phyloP scores from a whole-genome alignment of 2,797 vertebrate genomes.

The Bucorvus abyssinicus region DNA sequence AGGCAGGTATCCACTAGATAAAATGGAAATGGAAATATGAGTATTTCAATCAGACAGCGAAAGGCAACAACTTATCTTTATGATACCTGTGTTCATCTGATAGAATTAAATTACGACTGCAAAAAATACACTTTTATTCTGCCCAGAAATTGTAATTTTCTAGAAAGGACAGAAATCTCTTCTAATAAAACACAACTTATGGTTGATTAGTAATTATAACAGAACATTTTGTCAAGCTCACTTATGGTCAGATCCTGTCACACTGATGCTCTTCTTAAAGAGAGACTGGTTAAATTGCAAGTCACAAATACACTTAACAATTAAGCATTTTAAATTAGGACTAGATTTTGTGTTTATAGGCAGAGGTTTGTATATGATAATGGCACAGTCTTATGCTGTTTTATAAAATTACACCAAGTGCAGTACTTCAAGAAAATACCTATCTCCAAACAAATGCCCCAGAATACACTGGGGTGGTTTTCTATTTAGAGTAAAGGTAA shows the following conservation, averaged over 20 bases:
- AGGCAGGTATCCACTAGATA: neutral
- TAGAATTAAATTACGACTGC: neutral
- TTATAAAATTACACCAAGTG: neutral
- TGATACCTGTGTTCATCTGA: neutral
- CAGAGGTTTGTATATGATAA: neutral
- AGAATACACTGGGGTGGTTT: accelerated
- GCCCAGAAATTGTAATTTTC: neutral
- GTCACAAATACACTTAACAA: neutral
- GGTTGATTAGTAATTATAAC: neutral
- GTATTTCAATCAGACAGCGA: neutral
- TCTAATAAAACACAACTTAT: neutral
- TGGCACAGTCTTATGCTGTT: neutral
- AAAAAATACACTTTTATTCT: neutral
- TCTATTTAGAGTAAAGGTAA: neutral
- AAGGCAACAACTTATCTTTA: neutral
- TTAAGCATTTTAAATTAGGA: neutral
- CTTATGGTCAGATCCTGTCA: neutral
- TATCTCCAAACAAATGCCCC: neutral
- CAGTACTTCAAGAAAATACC: neutral
- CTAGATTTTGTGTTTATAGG: neutral
- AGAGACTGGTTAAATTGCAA: neutral
- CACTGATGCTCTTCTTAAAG: neutral
- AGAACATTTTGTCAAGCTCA: neutral
- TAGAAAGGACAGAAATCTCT: neutral
- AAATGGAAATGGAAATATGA: neutral